These are phyloP conservation scores for Haliclystus octoradiatus DNA, from an alignment of 30 jellyfish, hydroid and myxozoan species.

Conservation along the genomic window DNA sequence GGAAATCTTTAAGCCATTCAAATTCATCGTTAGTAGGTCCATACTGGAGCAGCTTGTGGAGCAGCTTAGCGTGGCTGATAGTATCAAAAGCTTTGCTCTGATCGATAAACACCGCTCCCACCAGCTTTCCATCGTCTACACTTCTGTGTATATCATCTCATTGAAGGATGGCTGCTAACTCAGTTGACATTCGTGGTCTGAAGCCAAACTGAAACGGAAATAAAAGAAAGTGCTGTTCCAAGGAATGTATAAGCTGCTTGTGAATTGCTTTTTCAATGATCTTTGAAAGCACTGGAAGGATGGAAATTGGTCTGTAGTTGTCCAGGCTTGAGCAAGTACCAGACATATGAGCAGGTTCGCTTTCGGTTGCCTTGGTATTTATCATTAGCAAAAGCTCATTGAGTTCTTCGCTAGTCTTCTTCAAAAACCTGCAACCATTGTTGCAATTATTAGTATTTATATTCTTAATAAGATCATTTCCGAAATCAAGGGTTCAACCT, in stretches of 20 bases:
- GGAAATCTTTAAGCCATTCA: neutral
- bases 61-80: constrained; percentile 16
- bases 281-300: neutral
- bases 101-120: constrained; percentile 41
- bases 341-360: too few relatives aligned
- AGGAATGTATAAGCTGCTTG: neutral
- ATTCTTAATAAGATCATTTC: too few relatives aligned
- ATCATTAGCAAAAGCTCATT: too few relatives aligned
- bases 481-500: too few relatives aligned
- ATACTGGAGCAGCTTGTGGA: constrained; percentile 2
- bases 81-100: constrained; percentile 57
- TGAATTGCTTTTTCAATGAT: neutral
- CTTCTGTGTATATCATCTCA: constrained; percentile 18
- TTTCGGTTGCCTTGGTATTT: too few relatives aligned
- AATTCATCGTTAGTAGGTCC: neutral
- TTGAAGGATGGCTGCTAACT: constrained; percentile 40
- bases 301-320: constrained; percentile 2
- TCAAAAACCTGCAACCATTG: too few relatives aligned
- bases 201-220: constrained; percentile 60
- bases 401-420: too few relatives aligned
- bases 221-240: constrained; percentile 1
- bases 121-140: constrained; percentile 26
- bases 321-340: neutral
- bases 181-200: constrained; percentile 22
- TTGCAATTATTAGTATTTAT: too few relatives aligned